Percentiles rank a stretch among this genome's conserved stretches.
Conservation (phyloP, 1,140 invertebrate species). For the Ooceraea biroi region DNA sequence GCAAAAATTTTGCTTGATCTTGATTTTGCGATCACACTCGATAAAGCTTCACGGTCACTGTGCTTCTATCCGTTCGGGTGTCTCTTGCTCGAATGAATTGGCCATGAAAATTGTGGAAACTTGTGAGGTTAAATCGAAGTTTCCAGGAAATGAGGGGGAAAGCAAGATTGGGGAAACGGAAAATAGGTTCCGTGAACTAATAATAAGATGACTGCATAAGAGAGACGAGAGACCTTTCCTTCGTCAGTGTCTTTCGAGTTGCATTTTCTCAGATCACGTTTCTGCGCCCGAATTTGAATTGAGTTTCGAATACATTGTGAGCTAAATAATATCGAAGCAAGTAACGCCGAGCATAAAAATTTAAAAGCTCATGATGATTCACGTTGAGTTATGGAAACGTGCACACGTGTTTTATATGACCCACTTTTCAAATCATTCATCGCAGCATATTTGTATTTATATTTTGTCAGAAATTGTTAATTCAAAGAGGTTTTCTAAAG, state of each 20-base stretch:
- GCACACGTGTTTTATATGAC: neutral
- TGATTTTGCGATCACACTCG: neutral
- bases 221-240: constrained; percentile 29
- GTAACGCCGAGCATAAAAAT: constrained; percentile 11
- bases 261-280: neutral
- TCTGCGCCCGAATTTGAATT: constrained; percentile 23
- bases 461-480: neutral
- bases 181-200: constrained; percentile 22
- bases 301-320: neutral
- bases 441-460: neutral
- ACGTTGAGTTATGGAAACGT: constrained; percentile 11
- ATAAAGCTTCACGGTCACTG: neutral
- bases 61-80: neutral
- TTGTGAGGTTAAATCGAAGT: neutral
- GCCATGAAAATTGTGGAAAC: constrained; percentile 29
- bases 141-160: constrained; percentile 28
- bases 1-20: neutral
- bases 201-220: constrained; percentile 11
- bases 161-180: constrained; percentile 9
- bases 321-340: constrained; percentile 19
- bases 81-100: constrained; percentile 4
- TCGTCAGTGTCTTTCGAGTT: neutral
- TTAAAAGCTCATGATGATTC: constrained; percentile 1
- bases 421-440: neutral
- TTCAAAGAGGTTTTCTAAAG: neutral